Conservation (phyloP, 2,888 invertebrate genomes). For the Tetropium fuscum region DNA sequence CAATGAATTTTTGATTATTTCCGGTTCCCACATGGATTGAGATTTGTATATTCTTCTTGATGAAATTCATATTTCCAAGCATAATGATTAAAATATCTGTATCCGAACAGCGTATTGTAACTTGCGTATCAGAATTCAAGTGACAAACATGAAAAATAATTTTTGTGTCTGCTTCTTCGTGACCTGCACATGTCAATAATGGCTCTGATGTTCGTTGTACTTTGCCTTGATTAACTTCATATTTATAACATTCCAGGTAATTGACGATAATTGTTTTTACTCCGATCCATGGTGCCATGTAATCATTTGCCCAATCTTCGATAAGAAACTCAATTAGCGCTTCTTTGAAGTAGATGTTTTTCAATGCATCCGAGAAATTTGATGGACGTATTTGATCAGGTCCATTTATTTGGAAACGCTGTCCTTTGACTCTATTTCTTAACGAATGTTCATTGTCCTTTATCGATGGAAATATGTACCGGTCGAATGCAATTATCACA, state of each 20-base stretch:
- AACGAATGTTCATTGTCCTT: background rate
- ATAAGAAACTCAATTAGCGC: slow-evolving; percentile 51
- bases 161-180: slow-evolving; percentile 39
- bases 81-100: slow-evolving; percentile 44
- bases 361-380: slow-evolving; percentile 26
- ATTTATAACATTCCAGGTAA: slow-evolving; percentile 37
- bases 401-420: slow-evolving; percentile 28
- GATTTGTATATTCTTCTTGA: slow-evolving; percentile 32
- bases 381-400: slow-evolving; percentile 22
- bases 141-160: slow-evolving; percentile 29
- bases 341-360: slow-evolving; percentile 39
- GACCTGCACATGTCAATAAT: slow-evolving; percentile 34
- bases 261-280: slow-evolving; percentile 44
- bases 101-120: slow-evolving; percentile 41
- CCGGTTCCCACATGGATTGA: slow-evolving; percentile 44
- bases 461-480: background rate
- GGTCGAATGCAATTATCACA: background rate
- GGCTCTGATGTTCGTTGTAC: slow-evolving; percentile 28
- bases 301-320: slow-evolving; percentile 47
- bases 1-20: slow-evolving; percentile 40
- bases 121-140: slow-evolving; percentile 20
- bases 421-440: slow-evolving; percentile 5
- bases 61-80: slow-evolving; percentile 43
- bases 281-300: slow-evolving; percentile 47
- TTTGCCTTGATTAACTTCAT: slow-evolving; percentile 43